Base-by-base conservation (phyloP, 2,113 vertebrate genomes). In the Epinephelus cyanopodus region DNA sequence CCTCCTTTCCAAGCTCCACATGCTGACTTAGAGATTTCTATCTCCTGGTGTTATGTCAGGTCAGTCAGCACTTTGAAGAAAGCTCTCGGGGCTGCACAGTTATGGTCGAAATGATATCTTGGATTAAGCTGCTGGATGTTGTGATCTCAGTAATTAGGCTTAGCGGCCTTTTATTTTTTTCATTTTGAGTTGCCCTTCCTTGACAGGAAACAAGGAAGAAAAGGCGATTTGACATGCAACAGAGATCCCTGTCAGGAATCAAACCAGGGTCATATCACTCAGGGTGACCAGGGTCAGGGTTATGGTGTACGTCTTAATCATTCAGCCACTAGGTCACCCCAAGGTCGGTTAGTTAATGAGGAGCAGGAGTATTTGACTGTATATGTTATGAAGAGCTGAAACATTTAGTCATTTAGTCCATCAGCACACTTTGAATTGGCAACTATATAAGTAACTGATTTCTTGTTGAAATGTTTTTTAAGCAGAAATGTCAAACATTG, bases 1-100 rank as follows among this genome's bases (percentile, higher is more conserved):
- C 63, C 72, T 76, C 56, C 21, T 81, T 71, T 84, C 60, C 33
- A 27, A 25, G 69, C 71, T 73, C 61, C 85, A 13, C 47, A 82
- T 52, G 83, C 77, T 74, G 83, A 77, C 62, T 72, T 25, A 23
- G 60, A 81, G 76, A 81, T 76, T 76, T 82, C 27, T 68, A n/a
- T 83, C 69, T 81, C 17, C 48, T 37, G 23, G 33, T 81, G 83
- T 82, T 77, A 77, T 56, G 18, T 75, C 61, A 58, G 78, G 68
- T 85, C 86, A 84, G 53, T n/a, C 18, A 3, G 61, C 2, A 4
- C 67, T 71, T 64, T 71, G 48, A 71, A 52, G 54, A 45, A 53
- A 11, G 33, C 57, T 63, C 54, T 45, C 8, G 0, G 29, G 6
- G 63, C 27, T n/a, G 37, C 42, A 57, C 57, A 64, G 57, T 57